These are phyloP conservation scores for Alosa sapidissima DNA, from an alignment of 2,797 vertebrate species.

Conservation along the genomic window DNA sequence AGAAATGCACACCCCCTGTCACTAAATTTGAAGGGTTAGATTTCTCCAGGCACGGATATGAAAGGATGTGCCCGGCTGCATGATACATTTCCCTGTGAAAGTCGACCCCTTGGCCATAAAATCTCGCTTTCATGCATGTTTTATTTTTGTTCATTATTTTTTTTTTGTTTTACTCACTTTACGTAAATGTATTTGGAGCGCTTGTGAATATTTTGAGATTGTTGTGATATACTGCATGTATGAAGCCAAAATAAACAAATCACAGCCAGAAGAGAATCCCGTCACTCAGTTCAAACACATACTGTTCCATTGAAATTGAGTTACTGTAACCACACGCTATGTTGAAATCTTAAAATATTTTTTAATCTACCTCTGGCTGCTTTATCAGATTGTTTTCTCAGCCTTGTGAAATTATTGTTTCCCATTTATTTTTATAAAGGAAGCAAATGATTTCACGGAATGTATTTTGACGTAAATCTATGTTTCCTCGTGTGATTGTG, in stretches of 20 bases:
- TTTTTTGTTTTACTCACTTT: not conserved
- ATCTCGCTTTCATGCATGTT: not conserved
- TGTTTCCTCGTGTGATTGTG: not conserved
- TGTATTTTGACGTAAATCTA: not conserved
- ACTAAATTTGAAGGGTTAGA: not conserved
- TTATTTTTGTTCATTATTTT: constrained; percentile 22
- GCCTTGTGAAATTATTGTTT: not conserved
- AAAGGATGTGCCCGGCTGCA: constrained; percentile 1
- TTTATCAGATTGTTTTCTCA: not conserved
- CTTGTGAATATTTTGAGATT: not conserved
- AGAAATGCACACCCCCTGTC: not conserved
- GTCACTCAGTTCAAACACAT: not conserved
- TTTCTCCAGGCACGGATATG: not conserved
- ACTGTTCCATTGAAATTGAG: not conserved
- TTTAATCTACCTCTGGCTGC: not conserved
- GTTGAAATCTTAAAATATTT: not conserved
- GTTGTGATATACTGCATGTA: not conserved
- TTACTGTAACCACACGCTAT: not conserved
- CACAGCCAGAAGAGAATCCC: not conserved
- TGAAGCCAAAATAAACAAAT: constrained; percentile 12
- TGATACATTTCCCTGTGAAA: not conserved
- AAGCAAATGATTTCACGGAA: constrained; percentile 8
- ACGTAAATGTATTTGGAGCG: not conserved
- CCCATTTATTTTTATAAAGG: constrained; percentile 1
- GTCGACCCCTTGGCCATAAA: not conserved